Evolutionary conservation across 2,888 invertebrate species (phyloP), one percentile per base, ranked within the genome.

Genomic region (Apoda limacodes): DNA sequence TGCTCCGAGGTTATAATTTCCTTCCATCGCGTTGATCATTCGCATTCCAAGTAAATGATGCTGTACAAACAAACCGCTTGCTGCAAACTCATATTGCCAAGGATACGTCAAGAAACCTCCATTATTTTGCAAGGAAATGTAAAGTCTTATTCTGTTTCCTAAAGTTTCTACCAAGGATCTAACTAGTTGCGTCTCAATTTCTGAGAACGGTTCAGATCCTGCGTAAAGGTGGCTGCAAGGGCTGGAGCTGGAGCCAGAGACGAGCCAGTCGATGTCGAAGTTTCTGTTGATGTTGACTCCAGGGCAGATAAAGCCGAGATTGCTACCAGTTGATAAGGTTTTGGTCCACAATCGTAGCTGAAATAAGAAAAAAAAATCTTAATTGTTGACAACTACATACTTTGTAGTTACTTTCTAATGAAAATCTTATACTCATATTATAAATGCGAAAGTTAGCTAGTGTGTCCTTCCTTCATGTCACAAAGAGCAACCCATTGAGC

Each of bases 281-380:
- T 93, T 93, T 3, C 92, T 71, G 54, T 92, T 92, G 3, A 86
- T 83, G 59, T 93, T 91, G 0, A 85, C 85, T 1, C 93, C 93
- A 2, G 68, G 65, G 43, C 91, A 92, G 1, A 59, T 48, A 1
- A 57, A 30, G 7, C 65, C 72, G 1, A 53, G 39, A 11, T 69
- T 52, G 22, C 55, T 64, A 11, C 44, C 50, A 0, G 64, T 67
- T n/a, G 83, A 82, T 2, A 86, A 72, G 1, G 86, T 86, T 57
- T 90, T 89, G 3, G 85, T 80, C 88, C 89, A 90, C 23, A 88
- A 57, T 3, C 86, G 82, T n/a, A 82, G 55, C 86, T 88, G 55
- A 22, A 70, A 67, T 32, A 19, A 34, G 29, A 22, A 25, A 29
- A 21, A 5, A 10, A 17, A 9, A 10, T 3, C 4, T n/a, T n/a